Percentiles rank a stretch among this genome's conserved stretches.
These are phyloP conservation scores for Leucoptera coffeella DNA, from an alignment of 2,888 invertebrate genomes.

Conservation along the genomic window DNA sequence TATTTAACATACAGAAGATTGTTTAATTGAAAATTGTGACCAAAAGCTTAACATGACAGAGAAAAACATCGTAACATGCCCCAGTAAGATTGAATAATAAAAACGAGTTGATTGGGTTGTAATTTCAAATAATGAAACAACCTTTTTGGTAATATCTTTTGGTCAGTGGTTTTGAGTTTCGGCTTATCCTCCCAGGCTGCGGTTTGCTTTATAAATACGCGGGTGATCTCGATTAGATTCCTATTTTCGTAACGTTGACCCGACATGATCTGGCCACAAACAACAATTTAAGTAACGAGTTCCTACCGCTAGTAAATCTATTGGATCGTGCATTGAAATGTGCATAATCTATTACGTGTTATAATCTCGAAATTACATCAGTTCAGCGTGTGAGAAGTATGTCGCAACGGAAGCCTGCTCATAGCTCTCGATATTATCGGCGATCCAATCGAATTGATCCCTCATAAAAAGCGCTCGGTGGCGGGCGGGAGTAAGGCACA, in stretches of 20 bases:
- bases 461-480: conserved; percentile 48
- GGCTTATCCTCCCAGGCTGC: conserved; percentile 19
- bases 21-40: too few species aligned
- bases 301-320: conserved; percentile 1
- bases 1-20: too few species aligned
- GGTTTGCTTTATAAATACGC: conserved; percentile 25
- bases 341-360: conserved; percentile 20
- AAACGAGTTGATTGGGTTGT: conserved; percentile 54
- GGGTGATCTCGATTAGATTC: conserved; percentile 22
- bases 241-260: conserved; percentile 16
- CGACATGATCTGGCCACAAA: neutral
- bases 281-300: conserved; percentile 1
- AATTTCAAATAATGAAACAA: conserved; percentile 53
- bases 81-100: conserved; percentile 54
- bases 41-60: too few species aligned
- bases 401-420: conserved; percentile 15
- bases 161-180: conserved; percentile 48
- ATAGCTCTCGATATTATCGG: conserved; percentile 40
- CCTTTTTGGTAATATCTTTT: conserved; percentile 51
- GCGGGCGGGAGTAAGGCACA: conserved; percentile 36
- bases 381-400: conserved; percentile 29
- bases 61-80: conserved; percentile 53
- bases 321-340: conserved; percentile 19
- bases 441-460: conserved; percentile 52
- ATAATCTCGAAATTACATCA: conserved; percentile 22